Conservation (phyloP, 2,113 vertebrate genomes). For the Chrysochloris asiatica region DNA sequence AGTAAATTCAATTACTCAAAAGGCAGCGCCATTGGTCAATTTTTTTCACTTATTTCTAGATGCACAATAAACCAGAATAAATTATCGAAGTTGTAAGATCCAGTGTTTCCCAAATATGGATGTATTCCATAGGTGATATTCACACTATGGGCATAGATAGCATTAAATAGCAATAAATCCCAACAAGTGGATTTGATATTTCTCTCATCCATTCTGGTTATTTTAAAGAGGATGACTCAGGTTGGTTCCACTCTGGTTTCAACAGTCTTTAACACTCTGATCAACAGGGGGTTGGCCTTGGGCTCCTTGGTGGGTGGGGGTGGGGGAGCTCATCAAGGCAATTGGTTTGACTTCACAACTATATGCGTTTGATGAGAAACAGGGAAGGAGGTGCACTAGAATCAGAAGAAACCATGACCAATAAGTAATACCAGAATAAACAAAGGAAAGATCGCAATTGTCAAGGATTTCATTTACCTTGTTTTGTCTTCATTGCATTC, state of each 20-base stretch:
- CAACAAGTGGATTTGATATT: neutral
- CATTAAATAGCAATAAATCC: neutral
- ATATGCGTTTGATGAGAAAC: no score
- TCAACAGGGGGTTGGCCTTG: neutral
- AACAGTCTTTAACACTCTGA: neutral
- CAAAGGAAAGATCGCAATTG: no score
- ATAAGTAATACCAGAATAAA: no score
- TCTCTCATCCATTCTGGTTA: neutral
- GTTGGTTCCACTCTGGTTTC: neutral
- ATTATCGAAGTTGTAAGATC: neutral
- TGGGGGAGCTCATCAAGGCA: no score
- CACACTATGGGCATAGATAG: neutral
- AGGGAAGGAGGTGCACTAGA: no score
- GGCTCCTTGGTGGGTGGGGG: neutral
- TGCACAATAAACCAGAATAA: neutral
- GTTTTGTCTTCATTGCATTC: neutral
- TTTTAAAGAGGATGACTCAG: neutral
- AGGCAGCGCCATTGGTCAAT: neutral
- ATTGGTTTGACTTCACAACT: no score
- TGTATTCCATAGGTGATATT: no score
- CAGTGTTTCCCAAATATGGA: neutral
- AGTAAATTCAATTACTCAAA: neutral
- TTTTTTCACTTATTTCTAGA: neutral
- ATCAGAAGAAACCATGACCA: no score
- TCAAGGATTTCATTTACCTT: constrained; percentile 1